phyloP scores from a whole-genome alignment of 2,113 vertebrate genomes.

The Emydocephalus ijimae region DNA sequence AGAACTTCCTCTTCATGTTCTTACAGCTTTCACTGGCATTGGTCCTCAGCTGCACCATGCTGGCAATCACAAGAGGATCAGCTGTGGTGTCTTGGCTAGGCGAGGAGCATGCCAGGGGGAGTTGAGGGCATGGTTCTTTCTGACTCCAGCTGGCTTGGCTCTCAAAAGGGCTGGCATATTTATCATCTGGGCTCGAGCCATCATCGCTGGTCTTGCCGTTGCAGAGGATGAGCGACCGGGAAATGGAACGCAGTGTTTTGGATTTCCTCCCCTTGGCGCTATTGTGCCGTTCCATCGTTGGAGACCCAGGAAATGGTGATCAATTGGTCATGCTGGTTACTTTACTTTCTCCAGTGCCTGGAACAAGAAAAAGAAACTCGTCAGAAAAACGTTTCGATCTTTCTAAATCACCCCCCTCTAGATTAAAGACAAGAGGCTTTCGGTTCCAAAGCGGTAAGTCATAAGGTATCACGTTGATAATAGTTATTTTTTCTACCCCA shows the following conservation, averaged over 20 bases:
- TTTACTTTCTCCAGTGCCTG: conserved; percentile 33
- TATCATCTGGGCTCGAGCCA: conserved; percentile 76
- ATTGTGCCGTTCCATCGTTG: conserved; percentile 81
- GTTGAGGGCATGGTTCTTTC: conserved; percentile 53
- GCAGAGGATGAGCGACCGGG: conserved; percentile 88
- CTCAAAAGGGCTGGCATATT: conserved; percentile 60
- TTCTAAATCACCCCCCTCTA: conserved; percentile 34
- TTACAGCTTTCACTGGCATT: conserved; percentile 57
- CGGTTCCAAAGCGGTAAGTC: conserved; percentile 57
- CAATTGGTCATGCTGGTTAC: conserved; percentile 47
- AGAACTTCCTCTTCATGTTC: conserved; percentile 70
- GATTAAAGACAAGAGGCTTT: conserved; percentile 63
- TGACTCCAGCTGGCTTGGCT: conserved; percentile 34
- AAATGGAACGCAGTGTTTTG: conserved; percentile 81
- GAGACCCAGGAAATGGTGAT: conserved; percentile 53
- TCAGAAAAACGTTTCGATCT: conserved; percentile 38
- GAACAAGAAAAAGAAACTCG: conserved; percentile 16
- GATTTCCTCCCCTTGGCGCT: conserved; percentile 69
- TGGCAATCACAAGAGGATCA: conserved; percentile 44
- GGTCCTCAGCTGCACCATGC: conserved; percentile 42
- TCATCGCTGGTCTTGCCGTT: conserved; percentile 79
- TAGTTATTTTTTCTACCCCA: conserved; percentile 37
- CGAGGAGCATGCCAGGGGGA: conserved; percentile 40
- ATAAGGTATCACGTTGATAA: conserved; percentile 62
- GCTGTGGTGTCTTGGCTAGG: conserved; percentile 49